These are phyloP conservation scores for Phalacrocorax carbo DNA, from an alignment of 2,113 vertebrate genomes.

Conservation along the genomic window DNA sequence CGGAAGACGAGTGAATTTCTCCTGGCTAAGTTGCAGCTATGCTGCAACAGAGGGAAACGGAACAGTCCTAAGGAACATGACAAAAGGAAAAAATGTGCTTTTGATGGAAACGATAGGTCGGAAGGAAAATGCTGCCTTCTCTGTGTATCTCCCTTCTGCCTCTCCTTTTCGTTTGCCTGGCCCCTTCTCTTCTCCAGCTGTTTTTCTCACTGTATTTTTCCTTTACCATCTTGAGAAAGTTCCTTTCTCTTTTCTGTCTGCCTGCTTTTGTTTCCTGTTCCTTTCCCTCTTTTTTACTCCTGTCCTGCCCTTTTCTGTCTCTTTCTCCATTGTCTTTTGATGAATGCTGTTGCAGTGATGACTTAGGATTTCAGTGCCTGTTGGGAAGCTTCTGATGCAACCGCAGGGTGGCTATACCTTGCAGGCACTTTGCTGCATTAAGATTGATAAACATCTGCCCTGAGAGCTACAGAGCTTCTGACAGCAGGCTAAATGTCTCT, in stretches of 20 bases:
- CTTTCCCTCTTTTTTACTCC: neutral
- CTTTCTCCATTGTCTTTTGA: constrained; percentile 1
- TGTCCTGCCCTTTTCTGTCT: neutral
- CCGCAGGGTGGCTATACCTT: neutral
- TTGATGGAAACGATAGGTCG: neutral
- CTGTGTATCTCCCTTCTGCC: neutral
- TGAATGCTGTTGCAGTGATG: constrained; percentile 19
- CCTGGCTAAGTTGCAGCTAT: neutral
- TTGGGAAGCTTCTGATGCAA: constrained; percentile 15
- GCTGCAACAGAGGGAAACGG: neutral
- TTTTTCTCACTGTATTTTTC: neutral
- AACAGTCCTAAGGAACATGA: neutral
- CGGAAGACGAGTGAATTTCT: neutral
- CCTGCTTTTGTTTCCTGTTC: neutral
- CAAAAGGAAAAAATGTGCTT: neutral
- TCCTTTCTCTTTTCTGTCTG: neutral
- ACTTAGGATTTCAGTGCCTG: constrained; percentile 6
- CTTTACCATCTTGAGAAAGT: neutral
- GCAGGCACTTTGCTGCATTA: neutral
- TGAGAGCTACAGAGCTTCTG: neutral
- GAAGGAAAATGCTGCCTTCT: neutral
- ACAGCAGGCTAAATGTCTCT: neutral
- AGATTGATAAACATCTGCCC: neutral
- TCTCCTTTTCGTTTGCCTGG: neutral
- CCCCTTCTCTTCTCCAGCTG: neutral